phyloP scores from a whole-genome alignment of 2,888 invertebrate genomes.

The Ephialtes manifestator region DNA sequence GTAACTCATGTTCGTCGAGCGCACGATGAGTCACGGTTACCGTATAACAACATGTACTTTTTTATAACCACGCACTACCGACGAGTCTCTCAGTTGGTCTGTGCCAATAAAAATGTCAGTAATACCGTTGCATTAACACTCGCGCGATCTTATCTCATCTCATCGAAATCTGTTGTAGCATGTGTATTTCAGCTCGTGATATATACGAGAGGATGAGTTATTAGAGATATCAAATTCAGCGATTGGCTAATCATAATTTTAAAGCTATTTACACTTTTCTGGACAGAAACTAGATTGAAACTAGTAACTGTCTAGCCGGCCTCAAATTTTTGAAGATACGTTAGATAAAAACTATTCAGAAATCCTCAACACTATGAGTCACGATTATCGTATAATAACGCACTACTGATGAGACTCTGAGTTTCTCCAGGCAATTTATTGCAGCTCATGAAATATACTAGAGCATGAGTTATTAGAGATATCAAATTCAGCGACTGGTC shows the following conservation, averaged over 20 bases:
- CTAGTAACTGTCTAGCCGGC: no score
- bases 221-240: slow-evolving; percentile 57
- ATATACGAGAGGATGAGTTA: slow-evolving; percentile 45
- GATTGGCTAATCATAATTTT: no score
- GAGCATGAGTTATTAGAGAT: slow-evolving; percentile 58
- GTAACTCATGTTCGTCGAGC: slow-evolving; percentile 77
- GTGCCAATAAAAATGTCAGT: slow-evolving; percentile 48
- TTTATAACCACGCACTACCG: slow-evolving; percentile 4
- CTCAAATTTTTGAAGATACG: no score
- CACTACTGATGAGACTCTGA: not conserved
- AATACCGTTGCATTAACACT: slow-evolving; percentile 31
- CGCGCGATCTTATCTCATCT: slow-evolving; percentile 36
- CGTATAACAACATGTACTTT: slow-evolving; percentile 37
- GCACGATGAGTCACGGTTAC: slow-evolving; percentile 51
- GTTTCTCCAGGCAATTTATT: not conserved
- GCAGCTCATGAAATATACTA: not conserved
- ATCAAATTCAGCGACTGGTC: slow-evolving; percentile 31
- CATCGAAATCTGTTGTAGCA: slow-evolving; percentile 20
- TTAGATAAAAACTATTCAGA: no score
- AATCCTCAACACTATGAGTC: no score
- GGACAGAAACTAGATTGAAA: no score
- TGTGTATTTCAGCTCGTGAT: not conserved
- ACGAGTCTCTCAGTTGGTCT: not conserved
- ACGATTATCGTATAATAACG: no score
- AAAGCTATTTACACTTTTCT: no score